These are phyloP conservation scores for Harlomillsia oculata DNA, from an alignment of 1,140 invertebrate species.

Conservation along the genomic window DNA sequence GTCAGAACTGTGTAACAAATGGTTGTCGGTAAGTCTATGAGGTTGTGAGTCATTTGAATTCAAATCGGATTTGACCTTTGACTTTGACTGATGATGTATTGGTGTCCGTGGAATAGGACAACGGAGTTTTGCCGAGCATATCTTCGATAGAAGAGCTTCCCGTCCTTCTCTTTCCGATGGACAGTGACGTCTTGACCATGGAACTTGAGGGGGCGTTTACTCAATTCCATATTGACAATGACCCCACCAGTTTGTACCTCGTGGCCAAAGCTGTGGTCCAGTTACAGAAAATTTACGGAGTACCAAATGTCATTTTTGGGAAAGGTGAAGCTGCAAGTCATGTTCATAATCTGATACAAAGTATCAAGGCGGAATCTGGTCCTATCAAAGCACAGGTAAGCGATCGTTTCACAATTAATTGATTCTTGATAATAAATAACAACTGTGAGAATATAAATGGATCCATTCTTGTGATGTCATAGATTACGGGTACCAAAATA, in stretches of 20 bases:
- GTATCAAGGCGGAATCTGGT: constrained; percentile 56
- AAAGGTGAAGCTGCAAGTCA: constrained; percentile 79
- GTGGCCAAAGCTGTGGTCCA: constrained; percentile 77
- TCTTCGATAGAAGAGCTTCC: constrained; percentile 63
- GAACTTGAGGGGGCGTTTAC: constrained; percentile 69
- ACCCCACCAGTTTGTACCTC: constrained; percentile 76
- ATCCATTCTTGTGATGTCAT: background rate
- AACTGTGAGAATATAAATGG: too few relatives aligned
- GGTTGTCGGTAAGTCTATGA: constrained; percentile 46
- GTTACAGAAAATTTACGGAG: constrained; percentile 78
- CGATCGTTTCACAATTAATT: constrained; percentile 1
- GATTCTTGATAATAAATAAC: background rate
- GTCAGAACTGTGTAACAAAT: constrained; percentile 76
- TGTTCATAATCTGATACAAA: constrained; percentile 76
- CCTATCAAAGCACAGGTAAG: constrained; percentile 23
- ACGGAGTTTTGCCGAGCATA: constrained; percentile 3
- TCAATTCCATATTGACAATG: constrained; percentile 76
- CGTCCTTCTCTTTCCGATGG: constrained; percentile 81
- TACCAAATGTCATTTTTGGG: constrained; percentile 77
- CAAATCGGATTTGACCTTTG: too few relatives aligned
- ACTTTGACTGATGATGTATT: background rate
- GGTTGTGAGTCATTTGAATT: background rate
- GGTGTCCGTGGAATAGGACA: background rate
- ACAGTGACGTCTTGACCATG: constrained; percentile 86
- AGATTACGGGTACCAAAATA: constrained; percentile 49